Base-by-base conservation (phyloP, 2,797 vertebrate genomes). In the Sebastes hopkinsi region DNA sequence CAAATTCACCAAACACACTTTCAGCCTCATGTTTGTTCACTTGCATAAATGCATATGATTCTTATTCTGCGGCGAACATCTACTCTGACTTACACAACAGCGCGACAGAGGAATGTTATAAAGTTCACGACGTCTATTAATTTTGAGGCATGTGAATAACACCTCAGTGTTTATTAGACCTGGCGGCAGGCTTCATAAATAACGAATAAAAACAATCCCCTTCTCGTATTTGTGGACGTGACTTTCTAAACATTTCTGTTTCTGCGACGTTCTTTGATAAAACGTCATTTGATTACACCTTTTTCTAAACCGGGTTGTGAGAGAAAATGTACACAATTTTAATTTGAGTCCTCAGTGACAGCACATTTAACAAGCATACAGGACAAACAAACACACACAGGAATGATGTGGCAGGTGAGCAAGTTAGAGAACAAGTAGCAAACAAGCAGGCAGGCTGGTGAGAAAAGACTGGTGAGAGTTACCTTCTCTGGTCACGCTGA, bases 1-100 rank as follows among this genome's bases (percentile, higher is more conserved):
- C 89, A 88, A 91, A 94, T 93, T 90, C 94, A 90, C 91, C 88
- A 91, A 94, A 95, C 93, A 93, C 94, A 89, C 93, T 92, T 92
- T 87, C 79, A 75, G 83, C 80, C 89, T 83, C 80, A 78, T 91
- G 92, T 94, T 93, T 92, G 85, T 83, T 90, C 91, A 92, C 95
- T 95, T 94, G 95, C 94, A 96, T 96, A 95, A 96, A 96, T 96
- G 94, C 95, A 95, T 95, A 95, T 93, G 93, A 94, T 93, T 95
- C 92, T 91, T 56, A 91, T 93, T 93, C 89, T 23, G 79, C 29
- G 75, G 75, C 42, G 20, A 89, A 87, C 90, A 89, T 83, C 81
- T 38, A 72, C 80, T 73, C 76, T 29, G 88, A 87, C 83, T 81
- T 74, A 82, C 81, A 89, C 89, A 84, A 66, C 87, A 71, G 64